Conservation (phyloP, 2,888 invertebrate genomes). For the Brassicogethes aeneus region DNA sequence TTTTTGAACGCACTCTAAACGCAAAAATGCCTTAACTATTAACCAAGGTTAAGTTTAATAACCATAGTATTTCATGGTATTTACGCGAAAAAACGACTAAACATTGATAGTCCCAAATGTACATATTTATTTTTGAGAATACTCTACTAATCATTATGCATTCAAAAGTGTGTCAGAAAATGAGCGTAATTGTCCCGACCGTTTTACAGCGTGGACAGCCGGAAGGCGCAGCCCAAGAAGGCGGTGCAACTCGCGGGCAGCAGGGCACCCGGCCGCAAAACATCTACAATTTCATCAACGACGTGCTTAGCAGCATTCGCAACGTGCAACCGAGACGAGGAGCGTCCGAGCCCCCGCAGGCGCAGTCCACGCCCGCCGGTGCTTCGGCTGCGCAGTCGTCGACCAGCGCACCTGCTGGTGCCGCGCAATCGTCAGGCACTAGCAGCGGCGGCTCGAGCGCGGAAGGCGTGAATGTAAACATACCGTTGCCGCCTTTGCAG, state of each 20-base stretch:
- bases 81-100: too few species aligned
- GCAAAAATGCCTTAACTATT: too few species aligned
- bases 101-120: too few species aligned
- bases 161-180: too few species aligned
- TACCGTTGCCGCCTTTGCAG: conserved; percentile 9
- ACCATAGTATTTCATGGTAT: too few species aligned
- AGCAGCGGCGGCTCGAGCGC: neutral
- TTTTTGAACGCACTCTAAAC: too few species aligned
- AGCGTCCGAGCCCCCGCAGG: neutral
- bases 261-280: conserved; percentile 5
- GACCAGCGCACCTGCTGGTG: conserved; percentile 3
- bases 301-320: conserved; percentile 23
- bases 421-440: neutral
- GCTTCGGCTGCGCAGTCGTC: conserved; percentile 7
- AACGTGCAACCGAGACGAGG: conserved; percentile 16
- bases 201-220: too few species aligned
- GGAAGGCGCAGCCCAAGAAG: neutral
- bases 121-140: too few species aligned
- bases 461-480: conserved; percentile 4
- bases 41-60: too few species aligned
- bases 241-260: neutral
- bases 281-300: conserved; percentile 25
- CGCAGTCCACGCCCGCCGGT: neutral
- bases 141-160: too few species aligned
- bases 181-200: too few species aligned